Percentiles rank a stretch among this genome's conserved stretches.
Conservation (phyloP, 2,888 invertebrate species). For the Drosophila ezoana region DNA sequence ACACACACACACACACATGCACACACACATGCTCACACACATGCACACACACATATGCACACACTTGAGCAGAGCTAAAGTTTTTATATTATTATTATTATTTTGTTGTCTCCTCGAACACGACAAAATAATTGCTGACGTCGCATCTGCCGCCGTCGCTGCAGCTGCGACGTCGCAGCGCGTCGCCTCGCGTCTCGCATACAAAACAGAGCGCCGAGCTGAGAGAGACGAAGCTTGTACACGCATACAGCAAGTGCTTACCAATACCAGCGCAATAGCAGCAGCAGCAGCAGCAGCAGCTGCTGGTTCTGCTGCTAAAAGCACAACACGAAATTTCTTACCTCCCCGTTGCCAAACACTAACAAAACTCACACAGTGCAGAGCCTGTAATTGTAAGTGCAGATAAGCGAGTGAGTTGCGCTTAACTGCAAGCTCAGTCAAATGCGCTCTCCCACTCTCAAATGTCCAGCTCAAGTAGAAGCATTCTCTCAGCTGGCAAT, state of each 20-base stretch:
- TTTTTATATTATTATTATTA: constrained; percentile 41
- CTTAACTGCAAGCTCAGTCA: constrained; percentile 32
- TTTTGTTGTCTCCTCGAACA: constrained; percentile 49
- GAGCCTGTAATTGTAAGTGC: constrained; percentile 34
- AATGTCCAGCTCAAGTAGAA: neutral
- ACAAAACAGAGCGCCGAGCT: constrained; percentile 36
- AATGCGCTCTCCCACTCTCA: constrained; percentile 12
- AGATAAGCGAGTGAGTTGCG: constrained; percentile 47
- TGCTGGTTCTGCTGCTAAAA: constrained; percentile 35
- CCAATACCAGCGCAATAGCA: constrained; percentile 12
- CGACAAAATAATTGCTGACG: constrained; percentile 63
- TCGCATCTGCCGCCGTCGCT: constrained; percentile 58
- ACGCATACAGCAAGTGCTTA: constrained; percentile 50
- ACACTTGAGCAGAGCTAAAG: constrained; percentile 1
- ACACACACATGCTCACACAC: constrained; percentile 4
- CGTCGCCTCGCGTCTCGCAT: constrained; percentile 40
- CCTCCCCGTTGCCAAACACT: constrained; percentile 8
- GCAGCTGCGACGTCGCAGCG: constrained; percentile 37
- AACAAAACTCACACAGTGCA: neutral
- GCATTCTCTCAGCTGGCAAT: constrained; percentile 2
- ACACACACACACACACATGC: neutral
- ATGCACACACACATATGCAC: constrained; percentile 1
- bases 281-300: constrained; percentile 8
- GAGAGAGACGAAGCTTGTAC: constrained; percentile 8
- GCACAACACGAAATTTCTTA: constrained; percentile 51